phyloP scores from a whole-genome alignment of 2,113 vertebrate species.

The Xiphias gladius region DNA sequence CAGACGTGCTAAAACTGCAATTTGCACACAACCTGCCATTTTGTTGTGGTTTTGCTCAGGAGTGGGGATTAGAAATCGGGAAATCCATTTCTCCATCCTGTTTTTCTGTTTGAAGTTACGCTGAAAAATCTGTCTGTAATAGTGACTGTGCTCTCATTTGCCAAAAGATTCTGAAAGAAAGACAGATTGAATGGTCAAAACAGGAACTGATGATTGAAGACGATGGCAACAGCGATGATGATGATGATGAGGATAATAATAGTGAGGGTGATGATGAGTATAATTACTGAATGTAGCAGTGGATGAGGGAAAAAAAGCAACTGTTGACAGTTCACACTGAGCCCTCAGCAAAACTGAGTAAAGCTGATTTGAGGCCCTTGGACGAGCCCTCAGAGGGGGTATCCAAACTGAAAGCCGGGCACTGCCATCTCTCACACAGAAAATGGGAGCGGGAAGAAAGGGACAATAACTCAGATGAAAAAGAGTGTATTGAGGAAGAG shows the following conservation, averaged over 20 bases:
- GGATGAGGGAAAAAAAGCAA: constrained; percentile 57
- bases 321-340: constrained; percentile 62
- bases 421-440: constrained; percentile 21
- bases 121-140: not conserved
- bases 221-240: constrained; percentile 26
- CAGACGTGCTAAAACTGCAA: constrained; percentile 37
- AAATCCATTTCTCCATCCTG: constrained; percentile 6
- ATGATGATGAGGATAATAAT: constrained; percentile 46
- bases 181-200: constrained; percentile 45
- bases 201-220: constrained; percentile 36
- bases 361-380: constrained; percentile 67
- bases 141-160: constrained; percentile 12
- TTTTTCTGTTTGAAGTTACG: constrained; percentile 7
- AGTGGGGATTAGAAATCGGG: constrained; percentile 24
- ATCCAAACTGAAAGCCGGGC: constrained; percentile 40
- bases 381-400: constrained; percentile 54
- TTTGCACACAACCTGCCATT: constrained; percentile 51
- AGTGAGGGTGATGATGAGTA: constrained; percentile 29
- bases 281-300: constrained; percentile 35
- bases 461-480: constrained; percentile 57
- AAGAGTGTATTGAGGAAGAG: constrained; percentile 44
- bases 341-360: constrained; percentile 58
- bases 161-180: not conserved
- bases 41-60: constrained; percentile 38
- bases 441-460: constrained; percentile 42